A percentile compares a stretch with the other conserved stretches of the same genome.
Evolutionary conservation across 2,113 vertebrate species (phyloP).

Genomic region (Melanostigma gelatinosum): DNA sequence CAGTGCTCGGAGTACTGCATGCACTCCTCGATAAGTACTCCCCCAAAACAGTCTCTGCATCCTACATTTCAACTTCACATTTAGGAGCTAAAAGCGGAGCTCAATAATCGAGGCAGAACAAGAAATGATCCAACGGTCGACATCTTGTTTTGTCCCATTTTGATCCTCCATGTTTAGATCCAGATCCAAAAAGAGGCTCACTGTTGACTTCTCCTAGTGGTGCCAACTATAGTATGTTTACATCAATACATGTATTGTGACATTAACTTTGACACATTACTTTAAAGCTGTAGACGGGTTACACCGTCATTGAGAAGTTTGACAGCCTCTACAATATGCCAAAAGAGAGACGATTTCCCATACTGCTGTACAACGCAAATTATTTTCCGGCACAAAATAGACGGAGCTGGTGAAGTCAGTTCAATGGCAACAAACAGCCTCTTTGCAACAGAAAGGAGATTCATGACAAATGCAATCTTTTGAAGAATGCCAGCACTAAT

Average conservation of each 20-base stretch:
- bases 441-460: constrained; percentile 6
- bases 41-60: background rate
- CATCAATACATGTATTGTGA: constrained; percentile 18
- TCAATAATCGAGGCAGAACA: background rate
- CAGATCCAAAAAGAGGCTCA: background rate
- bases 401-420: background rate
- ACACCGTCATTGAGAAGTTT: constrained; percentile 4
- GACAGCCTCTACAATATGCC: background rate
- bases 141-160: background rate
- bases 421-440: background rate
- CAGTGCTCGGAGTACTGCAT: constrained; percentile 42
- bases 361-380: background rate
- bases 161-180: constrained; percentile 1
- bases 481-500: background rate
- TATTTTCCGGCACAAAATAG: constrained; percentile 32
- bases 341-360: background rate
- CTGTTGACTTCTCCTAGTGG: constrained; percentile 9
- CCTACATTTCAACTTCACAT: constrained; percentile 4
- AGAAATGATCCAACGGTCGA: background rate
- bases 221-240: constrained; percentile 22
- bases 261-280: constrained; percentile 6
- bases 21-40: constrained; percentile 3
- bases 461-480: constrained; percentile 5
- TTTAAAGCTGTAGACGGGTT: constrained; percentile 17
- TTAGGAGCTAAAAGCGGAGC: constrained; percentile 1